Evolutionary conservation across 2,888 invertebrate genomes (phyloP), one percentile per base, ranked within the genome.

Genomic region (Uropetala carovei): DNA sequence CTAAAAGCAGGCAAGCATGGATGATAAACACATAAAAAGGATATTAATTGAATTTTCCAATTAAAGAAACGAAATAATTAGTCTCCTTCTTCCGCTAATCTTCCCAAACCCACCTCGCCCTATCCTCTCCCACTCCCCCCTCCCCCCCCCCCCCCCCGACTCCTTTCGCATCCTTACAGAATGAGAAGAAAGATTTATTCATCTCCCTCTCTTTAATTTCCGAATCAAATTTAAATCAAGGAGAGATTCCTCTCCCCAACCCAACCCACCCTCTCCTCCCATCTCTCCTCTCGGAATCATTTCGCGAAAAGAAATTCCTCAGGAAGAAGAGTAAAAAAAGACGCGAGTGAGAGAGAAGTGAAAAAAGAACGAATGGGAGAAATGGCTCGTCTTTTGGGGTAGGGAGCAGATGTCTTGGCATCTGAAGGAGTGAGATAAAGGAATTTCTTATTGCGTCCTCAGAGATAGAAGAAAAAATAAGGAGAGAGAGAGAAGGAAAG

Each of bases 381-480:
- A 84, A 18, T 16, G 89, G 89, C 64, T 64, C 86, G 86, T 86
- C 86, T 89, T 89, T 43, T 89, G 30, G 89, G 83, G 86, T 30
- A 86, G 60, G 86, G 89, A 89, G 89, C 89, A 89, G 86, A 64
- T 82, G 89, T 84, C 68, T 57, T 59, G 93, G 93, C 94, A 93
- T 93, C 93, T 93, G 93, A 92, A 93, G 93, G 93, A 93, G 89
- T 43, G 89, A 89, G 89, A 89, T 89, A 89, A 89, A 89, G 89
- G 89, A 89, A 89, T 89, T 89, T 89, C 89, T 89, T 89, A 89
- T 89, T 89, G 89, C 86, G 86, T 60, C 86, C 43, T 86, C 60
- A 60, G 43, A 68, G 18, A 83, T 43, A 57, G 18, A n/a, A 2
- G 43, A n/a, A 18, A n/a, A 60, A 13, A 86, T 60, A 16, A 5